Evolutionary conservation across 2,888 invertebrate species (phyloP).

Genomic region (Euspilapteryx auroguttella): DNA sequence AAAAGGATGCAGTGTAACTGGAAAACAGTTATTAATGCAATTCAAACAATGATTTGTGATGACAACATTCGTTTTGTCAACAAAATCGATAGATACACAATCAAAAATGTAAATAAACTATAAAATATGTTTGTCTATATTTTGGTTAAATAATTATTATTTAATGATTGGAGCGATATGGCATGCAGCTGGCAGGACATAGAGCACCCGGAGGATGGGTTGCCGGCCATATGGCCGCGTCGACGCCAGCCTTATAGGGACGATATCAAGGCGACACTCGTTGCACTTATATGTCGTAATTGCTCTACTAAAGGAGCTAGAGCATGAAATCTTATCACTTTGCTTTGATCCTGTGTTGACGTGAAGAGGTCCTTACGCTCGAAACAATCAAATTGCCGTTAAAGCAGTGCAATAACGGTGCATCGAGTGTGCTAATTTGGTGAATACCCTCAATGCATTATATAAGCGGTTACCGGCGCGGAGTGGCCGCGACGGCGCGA

Average conservation of each 20-base stretch:
- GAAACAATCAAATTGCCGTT: too few species aligned
- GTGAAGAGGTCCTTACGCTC: background rate
- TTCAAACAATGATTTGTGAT: too few species aligned
- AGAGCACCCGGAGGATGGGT: too few species aligned
- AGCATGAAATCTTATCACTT: constrained; percentile 29
- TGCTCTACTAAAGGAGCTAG: constrained; percentile 40
- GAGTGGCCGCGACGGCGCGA: constrained; percentile 17
- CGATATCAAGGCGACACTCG: constrained; percentile 54
- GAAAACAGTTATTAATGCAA: too few species aligned
- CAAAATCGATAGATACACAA: too few species aligned
- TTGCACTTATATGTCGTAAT: constrained; percentile 57
- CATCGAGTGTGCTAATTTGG: background rate
- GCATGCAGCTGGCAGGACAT: constrained; percentile 17
- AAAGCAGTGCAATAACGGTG: background rate
- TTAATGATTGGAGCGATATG: constrained; percentile 18
- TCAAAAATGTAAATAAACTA: too few species aligned
- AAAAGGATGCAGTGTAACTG: too few species aligned
- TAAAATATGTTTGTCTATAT: too few species aligned
- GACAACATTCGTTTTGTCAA: too few species aligned
- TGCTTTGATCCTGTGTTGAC: constrained; percentile 13
- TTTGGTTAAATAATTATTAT: too few species aligned
- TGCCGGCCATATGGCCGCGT: constrained; percentile 53
- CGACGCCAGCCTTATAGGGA: constrained; percentile 45
- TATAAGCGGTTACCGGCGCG: constrained; percentile 35
- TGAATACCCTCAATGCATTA: constrained; percentile 20